Evolutionary conservation across 2,888 invertebrate species (phyloP), one percentile per base, ranked within the genome.

Genomic region (Dryobota labecula): DNA sequence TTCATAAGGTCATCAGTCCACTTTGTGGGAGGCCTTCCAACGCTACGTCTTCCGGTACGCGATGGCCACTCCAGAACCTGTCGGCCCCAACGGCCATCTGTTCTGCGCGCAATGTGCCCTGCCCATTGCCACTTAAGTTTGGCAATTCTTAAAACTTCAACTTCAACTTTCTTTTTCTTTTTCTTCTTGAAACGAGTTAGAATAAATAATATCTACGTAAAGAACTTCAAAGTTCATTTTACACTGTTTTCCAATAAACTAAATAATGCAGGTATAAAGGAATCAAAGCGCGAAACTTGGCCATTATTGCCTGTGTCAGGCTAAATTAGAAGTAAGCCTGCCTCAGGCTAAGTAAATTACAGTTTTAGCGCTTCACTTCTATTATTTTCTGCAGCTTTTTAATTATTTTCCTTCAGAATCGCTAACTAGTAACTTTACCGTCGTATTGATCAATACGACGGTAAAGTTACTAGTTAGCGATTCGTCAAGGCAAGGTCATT

Each of bases 321-420:
- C 76, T 78, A 84, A 87, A 88, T 87, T 84, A 84, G 80, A 85
- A 84, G 84, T 88, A 87, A 84, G 81, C 83, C 83, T 75, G 73
- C 58, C 77, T 81, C 77, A 64, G 73, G 80, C 82, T 85, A 87
- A 88, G 83, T 89, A 88, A 84, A 88, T 89, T 89, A 88, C 78
- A 82, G 82, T 86, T 88, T 88, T 83, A 83, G 85, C 82, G 83
- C 78, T 85, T 83, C 63, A 73, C 68, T 86, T 85, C 58, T 70
- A 56, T 49, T 68, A 65, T 47, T 71, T 61, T 79, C 47, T 68
- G 27, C 63, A 38, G 61, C n/a, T 65, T 79, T 47, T 57, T 45
- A 65, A 45, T 65, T 62, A 43, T 61, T 79, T 69, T 62, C 47
- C 41, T 70, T 65, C 61, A 56, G 54, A 60, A 56, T 56, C 30